Evolutionary conservation across 2,113 vertebrate genomes (phyloP).

Genomic region (Oncorhynchus keta): DNA sequence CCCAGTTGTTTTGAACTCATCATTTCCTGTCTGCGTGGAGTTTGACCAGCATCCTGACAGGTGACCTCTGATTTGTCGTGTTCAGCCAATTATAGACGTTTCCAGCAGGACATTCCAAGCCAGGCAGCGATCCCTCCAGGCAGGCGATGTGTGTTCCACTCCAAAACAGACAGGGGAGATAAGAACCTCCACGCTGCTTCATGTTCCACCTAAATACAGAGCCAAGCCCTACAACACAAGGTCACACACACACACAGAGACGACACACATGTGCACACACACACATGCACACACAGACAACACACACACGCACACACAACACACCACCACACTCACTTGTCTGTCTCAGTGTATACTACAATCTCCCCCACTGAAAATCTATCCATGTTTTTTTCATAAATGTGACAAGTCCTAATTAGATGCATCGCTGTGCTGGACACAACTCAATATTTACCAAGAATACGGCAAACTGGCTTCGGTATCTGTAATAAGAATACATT

Average conservation of each 20-base stretch:
- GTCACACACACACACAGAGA: conserved; percentile 15
- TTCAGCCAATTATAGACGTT: conserved; percentile 45
- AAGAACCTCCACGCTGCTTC: conserved; percentile 50
- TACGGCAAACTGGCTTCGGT: too few species aligned
- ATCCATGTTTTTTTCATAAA: background rate
- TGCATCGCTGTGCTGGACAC: too few species aligned
- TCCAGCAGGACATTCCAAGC: conserved; percentile 57
- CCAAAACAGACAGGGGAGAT: conserved; percentile 56
- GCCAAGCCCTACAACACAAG: conserved; percentile 50
- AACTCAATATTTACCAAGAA: too few species aligned
- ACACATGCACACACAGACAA: too few species aligned
- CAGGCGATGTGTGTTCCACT: conserved; percentile 50
- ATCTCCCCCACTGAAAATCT: background rate
- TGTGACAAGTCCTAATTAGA: too few species aligned
- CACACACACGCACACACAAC: background rate
- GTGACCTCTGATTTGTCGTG: conserved; percentile 45
- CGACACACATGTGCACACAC: too few species aligned
- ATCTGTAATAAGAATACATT: too few species aligned
- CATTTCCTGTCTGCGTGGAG: background rate
- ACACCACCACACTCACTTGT: background rate
- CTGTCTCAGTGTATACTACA: background rate
- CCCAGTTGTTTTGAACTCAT: too few species aligned
- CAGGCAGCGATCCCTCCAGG: conserved; percentile 51
- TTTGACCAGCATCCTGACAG: conserved; percentile 5
- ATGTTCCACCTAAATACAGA: conserved; percentile 40